Base-by-base conservation (phyloP, 1,140 invertebrate genomes). In the Plodia interpunctella region DNA sequence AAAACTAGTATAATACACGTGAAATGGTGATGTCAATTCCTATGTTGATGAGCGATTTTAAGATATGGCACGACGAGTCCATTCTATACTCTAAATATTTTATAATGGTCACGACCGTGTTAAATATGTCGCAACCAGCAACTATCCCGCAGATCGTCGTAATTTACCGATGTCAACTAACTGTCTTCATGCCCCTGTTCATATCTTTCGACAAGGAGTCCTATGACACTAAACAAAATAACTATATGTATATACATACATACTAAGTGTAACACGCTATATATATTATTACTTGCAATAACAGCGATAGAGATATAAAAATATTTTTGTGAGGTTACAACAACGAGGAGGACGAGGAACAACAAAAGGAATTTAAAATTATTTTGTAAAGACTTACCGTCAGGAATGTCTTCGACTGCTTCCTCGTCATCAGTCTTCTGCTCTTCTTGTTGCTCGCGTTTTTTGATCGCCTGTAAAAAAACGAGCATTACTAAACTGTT, bases 391-490 rank as follows among this genome's bases (percentile, higher is more conserved):
- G 18, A 88, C 86, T 88, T 52, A 88, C 86, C 83, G 58, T 88
- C 86, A 20, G 75, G 78, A 44, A 78, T 63, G 58, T 88, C 86
- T 51, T 85, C 83, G 6, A 61, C 63, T 17, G 63, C 50, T 58
- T 87, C 86, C 50, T 88, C 80, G 5, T 83, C 83, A 57, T 87
- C 83, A 64, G 77, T 83, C 74, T 85, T 88, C 55, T 70, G 76
- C 55, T 82, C 72, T 17, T 84, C 83, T 32, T 74, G 73, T 59
- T 82, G 75, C 53, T 88, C 86, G 56, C 80, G 76, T 78, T 88
- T 88, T 66, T 88, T 88, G 61, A 88, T 88, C 57, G 84, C 86
- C 86, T 88, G 81, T 60, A 74, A 85, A 64, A 60, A 74, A 76
- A 67, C 60, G 30, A n/a, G n/a, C 30, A 21, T 56, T 59, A 25